Conservation (phyloP, 1,140 invertebrate species). For the Trinorchestia longiramus region DNA sequence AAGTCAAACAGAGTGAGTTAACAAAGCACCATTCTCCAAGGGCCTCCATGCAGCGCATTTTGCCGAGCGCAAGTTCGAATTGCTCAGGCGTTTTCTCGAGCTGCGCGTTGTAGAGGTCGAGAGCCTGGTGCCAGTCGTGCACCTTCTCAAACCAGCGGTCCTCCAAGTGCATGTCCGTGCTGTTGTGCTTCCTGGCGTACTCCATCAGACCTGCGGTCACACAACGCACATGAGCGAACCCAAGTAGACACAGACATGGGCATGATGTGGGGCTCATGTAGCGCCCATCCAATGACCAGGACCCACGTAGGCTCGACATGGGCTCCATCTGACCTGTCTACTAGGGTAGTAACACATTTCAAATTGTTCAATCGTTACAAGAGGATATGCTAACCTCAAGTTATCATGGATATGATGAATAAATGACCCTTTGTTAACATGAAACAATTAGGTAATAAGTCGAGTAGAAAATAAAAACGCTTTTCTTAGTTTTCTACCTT, state of each 20-base stretch:
- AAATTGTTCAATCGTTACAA: no score
- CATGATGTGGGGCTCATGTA: not conserved
- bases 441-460: no score
- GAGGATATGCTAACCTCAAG: no score
- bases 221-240: not conserved
- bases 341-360: no score
- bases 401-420: no score
- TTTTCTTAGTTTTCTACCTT: no score
- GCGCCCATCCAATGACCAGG: no score
- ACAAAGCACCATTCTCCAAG: slow-evolving; percentile 90
- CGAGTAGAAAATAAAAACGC: no score
- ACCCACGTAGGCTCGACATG: no score
- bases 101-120: slow-evolving; percentile 83
- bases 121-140: slow-evolving; percentile 97
- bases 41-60: slow-evolving; percentile 97
- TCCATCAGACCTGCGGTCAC: slow-evolving; percentile 16
- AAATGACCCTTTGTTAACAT: no score
- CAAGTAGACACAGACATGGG: no score
- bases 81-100: slow-evolving; percentile 72
- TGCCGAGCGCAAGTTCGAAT: slow-evolving; percentile 87
- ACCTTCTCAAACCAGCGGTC: slow-evolving; percentile 99
- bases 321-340: no score
- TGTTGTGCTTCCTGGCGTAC: slow-evolving; percentile 65
- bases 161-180: slow-evolving; percentile 82
- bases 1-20: not conserved